Evolutionary conservation across 2,888 invertebrate species (phyloP).

Genomic region (Tricholauxania praeusta): DNA sequence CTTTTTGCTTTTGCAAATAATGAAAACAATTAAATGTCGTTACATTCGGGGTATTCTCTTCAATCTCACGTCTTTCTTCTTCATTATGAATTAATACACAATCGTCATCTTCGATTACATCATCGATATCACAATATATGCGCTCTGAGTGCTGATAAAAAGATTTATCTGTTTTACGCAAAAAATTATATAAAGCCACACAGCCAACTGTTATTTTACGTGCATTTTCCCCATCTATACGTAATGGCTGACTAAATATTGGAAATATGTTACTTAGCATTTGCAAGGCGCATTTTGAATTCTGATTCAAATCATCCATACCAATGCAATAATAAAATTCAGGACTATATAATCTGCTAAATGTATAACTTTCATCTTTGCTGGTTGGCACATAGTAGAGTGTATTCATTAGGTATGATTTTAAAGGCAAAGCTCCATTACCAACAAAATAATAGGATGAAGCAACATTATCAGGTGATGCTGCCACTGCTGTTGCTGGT

Average conservation of each 20-base stretch:
- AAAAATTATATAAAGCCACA: slow-evolving; percentile 64
- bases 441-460: slow-evolving; percentile 57
- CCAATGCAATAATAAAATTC: slow-evolving; percentile 48
- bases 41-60: slow-evolving; percentile 62
- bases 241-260: slow-evolving; percentile 61
- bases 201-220: slow-evolving; percentile 63
- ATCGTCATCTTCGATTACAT: slow-evolving; percentile 53
- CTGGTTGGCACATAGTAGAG: slow-evolving; percentile 49
- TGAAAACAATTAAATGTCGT: slow-evolving; percentile 60
- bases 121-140: slow-evolving; percentile 42
- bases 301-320: slow-evolving; percentile 55
- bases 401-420: slow-evolving; percentile 60
- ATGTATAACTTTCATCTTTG: slow-evolving; percentile 45
- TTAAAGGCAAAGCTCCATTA: slow-evolving; percentile 58
- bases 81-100: slow-evolving; percentile 60
- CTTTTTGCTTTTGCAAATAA: slow-evolving; percentile 56
- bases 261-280: slow-evolving; percentile 64
- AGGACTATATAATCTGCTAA: slow-evolving; percentile 44
- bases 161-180: slow-evolving; percentile 61
- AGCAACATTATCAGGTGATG: slow-evolving; percentile 6
- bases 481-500: slow-evolving; percentile 27
- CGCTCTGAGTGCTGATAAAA: slow-evolving; percentile 60
- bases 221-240: slow-evolving; percentile 62
- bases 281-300: slow-evolving; percentile 58
- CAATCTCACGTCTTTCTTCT: slow-evolving; percentile 60